Evolutionary conservation across 2,113 vertebrate species (phyloP).

Genomic region (Oncorhynchus gorbuscha): DNA sequence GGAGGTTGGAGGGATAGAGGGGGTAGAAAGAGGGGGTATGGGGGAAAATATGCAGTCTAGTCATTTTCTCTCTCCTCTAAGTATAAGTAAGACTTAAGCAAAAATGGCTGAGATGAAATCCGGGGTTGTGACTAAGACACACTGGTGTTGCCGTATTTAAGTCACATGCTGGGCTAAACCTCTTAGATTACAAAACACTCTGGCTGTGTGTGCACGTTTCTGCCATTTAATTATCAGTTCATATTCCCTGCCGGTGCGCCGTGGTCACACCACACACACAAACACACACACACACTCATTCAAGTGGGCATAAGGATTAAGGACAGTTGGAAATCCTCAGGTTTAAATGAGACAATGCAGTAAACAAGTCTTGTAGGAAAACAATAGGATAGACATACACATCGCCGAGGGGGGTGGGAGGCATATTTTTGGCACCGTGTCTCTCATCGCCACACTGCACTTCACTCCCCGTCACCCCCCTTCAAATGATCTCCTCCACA

Average conservation of each 20-base stretch:
- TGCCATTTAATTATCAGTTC: conserved; percentile 54
- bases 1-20: conserved; percentile 11
- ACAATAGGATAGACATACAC: not conserved
- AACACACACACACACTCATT: not conserved
- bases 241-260: conserved; percentile 16
- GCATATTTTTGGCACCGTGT: conserved; percentile 54
- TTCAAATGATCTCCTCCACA: conserved; percentile 64
- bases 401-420: conserved; percentile 21
- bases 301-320: not conserved
- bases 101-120: conserved; percentile 57
- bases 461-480: conserved; percentile 15
- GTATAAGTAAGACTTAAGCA: conserved; percentile 46
- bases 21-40: not conserved
- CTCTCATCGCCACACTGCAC: conserved; percentile 67
- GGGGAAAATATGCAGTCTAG: conserved; percentile 49
- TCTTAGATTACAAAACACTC: conserved; percentile 59
- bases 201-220: conserved; percentile 44
- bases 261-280: conserved; percentile 5
- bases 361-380: not conserved
- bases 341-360: not conserved
- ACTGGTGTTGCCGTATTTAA: conserved; percentile 43
- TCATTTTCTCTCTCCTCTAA: conserved; percentile 24
- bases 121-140: conserved; percentile 22
- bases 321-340: not conserved
- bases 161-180: conserved; percentile 52